Conservation (phyloP, 2,888 invertebrate species). For the Drosophila neonasuta region DNA sequence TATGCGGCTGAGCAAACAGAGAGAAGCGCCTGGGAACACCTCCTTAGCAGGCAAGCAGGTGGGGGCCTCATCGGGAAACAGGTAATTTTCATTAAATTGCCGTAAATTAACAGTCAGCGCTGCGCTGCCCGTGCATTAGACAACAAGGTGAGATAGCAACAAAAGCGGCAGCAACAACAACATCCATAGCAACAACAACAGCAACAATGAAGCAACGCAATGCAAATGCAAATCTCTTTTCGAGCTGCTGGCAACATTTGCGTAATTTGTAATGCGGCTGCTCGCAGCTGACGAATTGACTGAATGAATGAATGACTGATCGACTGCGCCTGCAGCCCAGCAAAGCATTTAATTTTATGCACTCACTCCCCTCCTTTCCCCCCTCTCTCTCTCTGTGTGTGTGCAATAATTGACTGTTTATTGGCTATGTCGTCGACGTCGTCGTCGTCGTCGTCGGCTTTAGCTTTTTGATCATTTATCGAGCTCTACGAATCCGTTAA, state of each 20-base stretch:
- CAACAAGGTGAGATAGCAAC: conserved; percentile 61
- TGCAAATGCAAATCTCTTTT: conserved; percentile 58
- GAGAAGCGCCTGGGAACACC: conserved; percentile 46
- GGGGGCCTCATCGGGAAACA: conserved; percentile 25
- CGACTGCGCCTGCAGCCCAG: conserved; percentile 54
- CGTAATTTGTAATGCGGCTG: conserved; percentile 66
- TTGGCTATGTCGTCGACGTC: conserved; percentile 57
- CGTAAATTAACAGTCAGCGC: conserved; percentile 64
- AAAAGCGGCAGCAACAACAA: conserved; percentile 37
- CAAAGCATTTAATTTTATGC: conserved; percentile 70
- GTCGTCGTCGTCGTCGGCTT: conserved; percentile 52
- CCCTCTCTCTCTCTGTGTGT: conserved; percentile 14
- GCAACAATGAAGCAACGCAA: conserved; percentile 29
- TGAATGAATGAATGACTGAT: conserved; percentile 46
- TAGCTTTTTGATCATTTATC: conserved; percentile 73
- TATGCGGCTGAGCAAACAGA: conserved; percentile 49
- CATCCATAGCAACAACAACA: conserved; percentile 33
- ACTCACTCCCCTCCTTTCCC: conserved; percentile 38
- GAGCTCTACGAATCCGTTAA: conserved; percentile 48
- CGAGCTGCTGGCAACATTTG: conserved; percentile 66
- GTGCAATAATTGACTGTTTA: conserved; percentile 71
- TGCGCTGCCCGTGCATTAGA: conserved; percentile 52
- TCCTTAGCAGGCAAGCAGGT: conserved; percentile 14
- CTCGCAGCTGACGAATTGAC: conserved; percentile 50
- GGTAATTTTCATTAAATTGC: conserved; percentile 69